Percentiles rank a stretch among this genome's conserved stretches.
Evolutionary conservation across 1,140 invertebrate species (phyloP).

Genomic region (Gerris buenoi): DNA sequence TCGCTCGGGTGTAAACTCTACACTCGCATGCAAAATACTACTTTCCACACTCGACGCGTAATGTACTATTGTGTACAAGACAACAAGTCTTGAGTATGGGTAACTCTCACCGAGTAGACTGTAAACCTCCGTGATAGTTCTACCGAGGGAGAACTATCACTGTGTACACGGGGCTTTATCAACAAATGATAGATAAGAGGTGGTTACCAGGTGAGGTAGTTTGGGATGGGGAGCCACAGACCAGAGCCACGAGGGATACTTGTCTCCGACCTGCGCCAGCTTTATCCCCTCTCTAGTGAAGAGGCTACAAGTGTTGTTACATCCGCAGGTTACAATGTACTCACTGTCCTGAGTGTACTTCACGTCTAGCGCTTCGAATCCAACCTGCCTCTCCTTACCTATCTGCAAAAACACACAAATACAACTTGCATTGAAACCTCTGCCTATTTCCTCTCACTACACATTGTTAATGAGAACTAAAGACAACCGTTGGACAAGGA

Average conservation of each 20-base stretch:
- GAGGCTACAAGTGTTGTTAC: conserved; percentile 58
- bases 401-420: conserved; percentile 15
- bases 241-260: conserved; percentile 76
- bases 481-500: no score
- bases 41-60: no score
- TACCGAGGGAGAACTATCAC: no score
- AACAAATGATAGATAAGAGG: no score
- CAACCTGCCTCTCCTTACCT: conserved; percentile 36
- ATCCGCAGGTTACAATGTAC: conserved; percentile 70
- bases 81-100: no score
- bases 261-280: conserved; percentile 53
- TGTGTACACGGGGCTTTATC: no score
- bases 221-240: conserved; percentile 58
- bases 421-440: not conserved
- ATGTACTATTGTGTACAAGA: no score
- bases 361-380: conserved; percentile 67
- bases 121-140: no score
- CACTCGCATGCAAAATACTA: no score
- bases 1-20: no score
- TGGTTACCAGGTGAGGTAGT: conserved; percentile 55
- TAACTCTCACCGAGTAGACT: no score
- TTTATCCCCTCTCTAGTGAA: conserved; percentile 75
- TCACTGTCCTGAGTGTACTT: conserved; percentile 65
- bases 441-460: not conserved
- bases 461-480: not conserved